phyloP scores from a whole-genome alignment of 2,797 vertebrate genomes.

The Tapera naevia region DNA sequence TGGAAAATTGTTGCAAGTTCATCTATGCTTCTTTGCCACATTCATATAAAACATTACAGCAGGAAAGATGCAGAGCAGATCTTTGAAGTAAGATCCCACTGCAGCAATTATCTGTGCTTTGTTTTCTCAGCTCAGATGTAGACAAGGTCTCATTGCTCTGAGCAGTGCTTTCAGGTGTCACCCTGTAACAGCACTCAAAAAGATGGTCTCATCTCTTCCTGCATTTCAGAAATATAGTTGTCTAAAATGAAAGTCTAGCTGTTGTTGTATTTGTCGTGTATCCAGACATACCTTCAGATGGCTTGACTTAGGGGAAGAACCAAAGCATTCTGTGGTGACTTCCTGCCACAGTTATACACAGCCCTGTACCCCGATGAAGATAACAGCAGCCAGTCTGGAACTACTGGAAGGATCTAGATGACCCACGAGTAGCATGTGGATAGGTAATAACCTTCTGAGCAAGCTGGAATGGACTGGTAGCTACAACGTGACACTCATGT shows the following conservation, averaged over 20 bases:
- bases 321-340: neutral
- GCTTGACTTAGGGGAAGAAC: neutral
- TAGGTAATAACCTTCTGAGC: neutral
- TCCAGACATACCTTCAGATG: neutral
- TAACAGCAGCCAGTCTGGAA: neutral
- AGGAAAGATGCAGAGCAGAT: neutral
- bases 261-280: neutral
- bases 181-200: neutral
- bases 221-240: neutral
- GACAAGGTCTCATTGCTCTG: neutral
- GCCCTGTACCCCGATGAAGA: accelerated
- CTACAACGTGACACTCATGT: neutral
- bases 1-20: neutral
- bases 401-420: accelerated
- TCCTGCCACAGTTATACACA: neutral
- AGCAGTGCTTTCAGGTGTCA: neutral
- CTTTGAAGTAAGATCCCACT: neutral
- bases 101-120: neutral
- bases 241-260: neutral
- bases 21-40: neutral
- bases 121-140: neutral
- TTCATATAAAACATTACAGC: neutral
- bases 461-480: neutral
- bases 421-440: neutral
- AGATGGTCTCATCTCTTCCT: neutral